Evolutionary conservation across 2,113 vertebrate species (phyloP).

Genomic region (Prietella phreatophila): DNA sequence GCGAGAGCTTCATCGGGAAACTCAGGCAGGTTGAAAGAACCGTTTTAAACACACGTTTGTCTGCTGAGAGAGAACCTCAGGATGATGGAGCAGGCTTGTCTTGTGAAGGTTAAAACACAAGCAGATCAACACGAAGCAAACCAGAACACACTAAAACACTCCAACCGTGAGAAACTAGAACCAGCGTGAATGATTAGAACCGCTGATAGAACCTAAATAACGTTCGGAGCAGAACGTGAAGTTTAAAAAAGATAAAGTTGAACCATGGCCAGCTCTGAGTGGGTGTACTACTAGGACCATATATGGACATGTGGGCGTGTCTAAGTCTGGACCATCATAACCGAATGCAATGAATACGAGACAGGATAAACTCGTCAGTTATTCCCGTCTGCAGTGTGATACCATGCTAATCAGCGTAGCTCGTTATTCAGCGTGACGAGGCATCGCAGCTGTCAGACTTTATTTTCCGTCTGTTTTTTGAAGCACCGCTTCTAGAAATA

Average conservation of each 20-base stretch:
- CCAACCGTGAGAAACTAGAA: neutral
- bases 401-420: neutral
- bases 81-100: neutral
- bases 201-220: neutral
- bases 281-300: neutral
- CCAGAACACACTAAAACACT: neutral
- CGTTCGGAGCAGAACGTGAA: neutral
- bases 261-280: neutral
- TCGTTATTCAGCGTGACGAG: neutral
- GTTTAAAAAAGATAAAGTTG: neutral
- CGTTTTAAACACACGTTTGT: neutral
- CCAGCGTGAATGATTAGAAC: neutral
- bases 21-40: conserved; percentile 76
- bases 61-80: neutral
- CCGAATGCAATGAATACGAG: neutral
- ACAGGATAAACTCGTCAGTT: neutral
- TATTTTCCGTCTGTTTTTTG: neutral
- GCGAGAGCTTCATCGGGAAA: conserved; percentile 98
- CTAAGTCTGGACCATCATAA: neutral
- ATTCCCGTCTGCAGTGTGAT: neutral
- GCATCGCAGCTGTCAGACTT: neutral
- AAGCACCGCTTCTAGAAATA: neutral
- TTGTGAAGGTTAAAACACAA: neutral
- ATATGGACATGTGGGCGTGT: neutral
- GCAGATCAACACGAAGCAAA: neutral